phyloP scores from a whole-genome alignment of 2,113 vertebrate genomes.

The Xenus cinereus region DNA sequence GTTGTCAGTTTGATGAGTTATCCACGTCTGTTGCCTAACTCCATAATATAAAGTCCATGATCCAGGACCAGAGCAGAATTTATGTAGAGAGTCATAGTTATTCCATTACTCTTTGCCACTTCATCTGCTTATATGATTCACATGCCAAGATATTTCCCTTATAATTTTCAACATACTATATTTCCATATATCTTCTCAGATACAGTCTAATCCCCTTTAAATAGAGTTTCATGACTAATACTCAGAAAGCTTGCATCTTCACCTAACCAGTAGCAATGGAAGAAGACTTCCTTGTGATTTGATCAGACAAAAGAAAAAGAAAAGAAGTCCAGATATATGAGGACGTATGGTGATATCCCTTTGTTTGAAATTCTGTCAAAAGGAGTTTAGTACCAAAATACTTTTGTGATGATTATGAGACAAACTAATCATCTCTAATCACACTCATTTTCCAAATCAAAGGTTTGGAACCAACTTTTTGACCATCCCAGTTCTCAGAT shows the following conservation, averaged over 20 bases:
- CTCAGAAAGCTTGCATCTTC: neutral
- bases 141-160: neutral
- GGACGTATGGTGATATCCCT: neutral
- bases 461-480: neutral
- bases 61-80: neutral
- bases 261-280: neutral
- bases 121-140: neutral
- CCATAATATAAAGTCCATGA: neutral
- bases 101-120: neutral
- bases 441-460: neutral
- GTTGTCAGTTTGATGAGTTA: neutral
- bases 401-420: neutral
- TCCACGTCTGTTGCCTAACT: neutral
- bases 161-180: neutral
- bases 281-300: neutral
- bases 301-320: neutral
- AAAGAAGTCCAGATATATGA: neutral
- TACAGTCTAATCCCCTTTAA: neutral
- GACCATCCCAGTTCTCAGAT: neutral
- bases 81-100: neutral
- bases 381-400: neutral
- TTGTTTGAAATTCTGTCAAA: neutral
- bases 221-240: neutral
- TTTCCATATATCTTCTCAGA: neutral
- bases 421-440: neutral